phyloP scores from a whole-genome alignment of 2,888 invertebrate species.

The Gnatocerus cornutus region DNA sequence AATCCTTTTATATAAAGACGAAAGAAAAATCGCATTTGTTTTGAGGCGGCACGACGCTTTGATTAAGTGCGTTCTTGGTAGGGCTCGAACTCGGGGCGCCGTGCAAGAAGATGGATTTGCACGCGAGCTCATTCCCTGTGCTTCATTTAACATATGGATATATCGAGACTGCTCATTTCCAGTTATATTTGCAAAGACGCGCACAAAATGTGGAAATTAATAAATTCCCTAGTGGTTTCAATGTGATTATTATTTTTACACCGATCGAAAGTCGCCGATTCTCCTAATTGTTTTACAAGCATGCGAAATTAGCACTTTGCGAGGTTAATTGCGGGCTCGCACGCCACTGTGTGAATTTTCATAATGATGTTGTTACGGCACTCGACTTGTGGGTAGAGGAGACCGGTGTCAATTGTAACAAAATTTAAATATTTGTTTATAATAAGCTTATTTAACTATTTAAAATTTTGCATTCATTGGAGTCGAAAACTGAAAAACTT shows the following conservation, averaged over 20 bases:
- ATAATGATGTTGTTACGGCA: slow-evolving; percentile 34
- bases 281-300: slow-evolving; percentile 33
- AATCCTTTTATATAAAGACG: slow-evolving; percentile 55
- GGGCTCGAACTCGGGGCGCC: slow-evolving; percentile 66
- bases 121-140: slow-evolving; percentile 64
- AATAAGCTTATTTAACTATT: too few species aligned
- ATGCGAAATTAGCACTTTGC: slow-evolving; percentile 34
- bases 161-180: slow-evolving; percentile 54
- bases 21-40: slow-evolving; percentile 70
- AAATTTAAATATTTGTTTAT: too few species aligned
- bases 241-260: too few species aligned
- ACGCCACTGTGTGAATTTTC: slow-evolving; percentile 32
- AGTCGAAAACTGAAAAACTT: too few species aligned
- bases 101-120: slow-evolving; percentile 63
- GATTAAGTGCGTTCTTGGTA: slow-evolving; percentile 68
- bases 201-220: not conserved
- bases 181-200: slow-evolving; percentile 18
- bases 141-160: slow-evolving; percentile 66
- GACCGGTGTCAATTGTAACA: too few species aligned
- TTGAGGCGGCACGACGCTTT: slow-evolving; percentile 67
- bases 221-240: too few species aligned
- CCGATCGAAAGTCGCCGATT: not conserved
- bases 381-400: too few species aligned
- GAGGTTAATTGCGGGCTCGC: slow-evolving; percentile 26
- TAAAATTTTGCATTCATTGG: too few species aligned